A percentile compares a stretch with the other conserved stretches of the same genome.
These are phyloP conservation scores for Triplophysa yarkandensis DNA, from an alignment of 2,797 vertebrate genomes.

Conservation along the genomic window DNA sequence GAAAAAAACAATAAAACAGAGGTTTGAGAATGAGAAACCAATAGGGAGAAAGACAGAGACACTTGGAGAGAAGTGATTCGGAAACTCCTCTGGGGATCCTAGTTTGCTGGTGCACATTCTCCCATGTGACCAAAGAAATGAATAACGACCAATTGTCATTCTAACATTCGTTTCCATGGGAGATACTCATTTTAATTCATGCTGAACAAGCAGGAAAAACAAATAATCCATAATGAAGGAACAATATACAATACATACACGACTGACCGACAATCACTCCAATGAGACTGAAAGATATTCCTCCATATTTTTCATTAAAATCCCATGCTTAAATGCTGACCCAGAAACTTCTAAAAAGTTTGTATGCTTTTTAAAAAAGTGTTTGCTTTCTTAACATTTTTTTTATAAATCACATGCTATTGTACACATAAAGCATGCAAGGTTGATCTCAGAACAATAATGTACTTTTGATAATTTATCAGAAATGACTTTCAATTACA, in stretches of 20 bases:
- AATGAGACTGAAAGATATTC: neutral
- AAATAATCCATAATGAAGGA: constrained; percentile 3
- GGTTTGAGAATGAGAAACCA: constrained; percentile 22
- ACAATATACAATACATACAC: neutral
- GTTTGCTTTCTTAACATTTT: too few species aligned
- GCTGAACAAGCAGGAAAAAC: constrained; percentile 16
- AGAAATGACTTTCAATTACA: neutral
- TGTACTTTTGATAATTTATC: neutral
- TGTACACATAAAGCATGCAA: neutral
- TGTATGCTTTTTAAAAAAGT: neutral
- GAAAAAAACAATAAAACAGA: constrained; percentile 23
- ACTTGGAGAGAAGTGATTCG: constrained; percentile 64
- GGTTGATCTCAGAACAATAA: neutral
- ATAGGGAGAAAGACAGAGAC: constrained; percentile 43
- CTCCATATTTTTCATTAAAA: neutral
- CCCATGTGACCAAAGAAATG: constrained; percentile 66
- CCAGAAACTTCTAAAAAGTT: neutral
- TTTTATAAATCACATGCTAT: neutral
- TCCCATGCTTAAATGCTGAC: neutral
- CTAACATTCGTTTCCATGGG: constrained; percentile 14
- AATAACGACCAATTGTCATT: constrained; percentile 23
- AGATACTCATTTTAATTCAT: constrained; percentile 11
- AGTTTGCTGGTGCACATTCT: constrained; percentile 66
- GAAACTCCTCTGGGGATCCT: constrained; percentile 71
- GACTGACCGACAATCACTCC: neutral